These are phyloP conservation scores for Solen grandis DNA, from an alignment of 1,140 invertebrate species.

Conservation along the genomic window DNA sequence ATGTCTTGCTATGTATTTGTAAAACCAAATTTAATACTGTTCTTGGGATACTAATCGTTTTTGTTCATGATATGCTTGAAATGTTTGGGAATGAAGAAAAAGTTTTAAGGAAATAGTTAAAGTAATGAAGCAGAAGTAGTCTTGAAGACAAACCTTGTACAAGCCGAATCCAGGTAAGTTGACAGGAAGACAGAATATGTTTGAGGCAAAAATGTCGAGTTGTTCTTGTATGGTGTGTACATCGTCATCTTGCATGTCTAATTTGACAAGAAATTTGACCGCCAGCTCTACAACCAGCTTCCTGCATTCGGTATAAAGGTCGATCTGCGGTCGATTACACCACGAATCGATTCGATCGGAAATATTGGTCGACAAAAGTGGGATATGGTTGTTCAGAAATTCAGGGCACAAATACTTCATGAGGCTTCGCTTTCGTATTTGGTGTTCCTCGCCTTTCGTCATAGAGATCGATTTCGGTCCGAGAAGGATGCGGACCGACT, in stretches of 20 bases:
- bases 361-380: slow-evolving; percentile 53
- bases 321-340: slow-evolving; percentile 57
- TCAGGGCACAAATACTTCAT: slow-evolving; percentile 66
- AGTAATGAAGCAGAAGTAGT: no score
- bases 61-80: no score
- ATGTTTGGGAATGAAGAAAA: no score
- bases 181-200: slow-evolving; percentile 68
- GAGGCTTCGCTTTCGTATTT: slow-evolving; percentile 54
- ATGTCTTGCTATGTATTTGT: no score
- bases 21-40: no score
- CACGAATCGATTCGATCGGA: slow-evolving; percentile 57
- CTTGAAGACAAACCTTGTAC: slow-evolving; percentile 64
- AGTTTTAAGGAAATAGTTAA: no score
- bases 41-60: no score
- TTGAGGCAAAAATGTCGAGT: slow-evolving; percentile 57
- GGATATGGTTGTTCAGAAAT: slow-evolving; percentile 62
- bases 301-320: slow-evolving; percentile 61
- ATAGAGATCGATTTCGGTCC: slow-evolving; percentile 60
- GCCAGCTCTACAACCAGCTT: slow-evolving; percentile 63
- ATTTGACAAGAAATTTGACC: slow-evolving; percentile 64
- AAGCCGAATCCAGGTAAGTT: slow-evolving; percentile 67
- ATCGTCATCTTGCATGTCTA: slow-evolving; percentile 54
- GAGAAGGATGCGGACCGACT: slow-evolving; percentile 60
- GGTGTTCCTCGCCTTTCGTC: slow-evolving; percentile 60
- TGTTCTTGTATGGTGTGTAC: slow-evolving; percentile 45